phyloP scores from a whole-genome alignment of 1,140 invertebrate genomes.

The Trichonephila clavata region DNA sequence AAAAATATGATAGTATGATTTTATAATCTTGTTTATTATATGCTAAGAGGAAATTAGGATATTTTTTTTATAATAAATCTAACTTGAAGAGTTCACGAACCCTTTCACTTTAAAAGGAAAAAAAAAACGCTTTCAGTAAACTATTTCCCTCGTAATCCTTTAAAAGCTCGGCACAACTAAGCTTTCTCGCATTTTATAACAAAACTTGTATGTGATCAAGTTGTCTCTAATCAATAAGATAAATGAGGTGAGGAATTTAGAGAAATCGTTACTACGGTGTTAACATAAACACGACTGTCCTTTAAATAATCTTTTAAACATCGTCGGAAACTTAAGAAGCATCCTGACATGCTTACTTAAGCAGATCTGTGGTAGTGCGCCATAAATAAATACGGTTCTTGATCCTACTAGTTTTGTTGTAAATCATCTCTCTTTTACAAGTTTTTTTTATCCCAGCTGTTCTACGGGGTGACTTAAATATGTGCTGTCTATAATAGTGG shows the following conservation, averaged over 20 bases:
- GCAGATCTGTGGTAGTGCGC: conserved; percentile 41
- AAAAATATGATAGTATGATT: too few relatives aligned
- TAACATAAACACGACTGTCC: conserved; percentile 66
- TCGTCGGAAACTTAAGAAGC: conserved; percentile 58
- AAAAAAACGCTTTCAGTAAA: not conserved
- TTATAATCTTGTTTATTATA: too few relatives aligned
- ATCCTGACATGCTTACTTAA: conserved; percentile 66
- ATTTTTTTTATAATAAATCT: too few relatives aligned
- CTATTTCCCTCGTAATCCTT: not conserved
- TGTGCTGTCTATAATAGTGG: not conserved
- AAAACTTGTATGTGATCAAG: not conserved
- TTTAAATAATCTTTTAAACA: conserved; percentile 62
- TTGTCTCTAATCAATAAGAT: conserved; percentile 69
- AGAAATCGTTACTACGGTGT: conserved; percentile 57
- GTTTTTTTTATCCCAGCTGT: not conserved
- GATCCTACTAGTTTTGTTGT: not conserved
- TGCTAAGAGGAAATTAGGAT: too few relatives aligned
- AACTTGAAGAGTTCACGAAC: too few relatives aligned
- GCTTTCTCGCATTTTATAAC: not conserved
- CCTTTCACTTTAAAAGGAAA: too few relatives aligned
- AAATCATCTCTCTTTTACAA: not conserved
- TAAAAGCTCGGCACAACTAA: not conserved
- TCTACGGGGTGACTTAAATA: not conserved
- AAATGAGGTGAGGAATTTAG: conserved; percentile 65
- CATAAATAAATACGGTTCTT: conserved; percentile 58